Evolutionary conservation across 2,888 invertebrate species (phyloP), one percentile per base, ranked within the genome.

Genomic region (Copidosoma aretas): DNA sequence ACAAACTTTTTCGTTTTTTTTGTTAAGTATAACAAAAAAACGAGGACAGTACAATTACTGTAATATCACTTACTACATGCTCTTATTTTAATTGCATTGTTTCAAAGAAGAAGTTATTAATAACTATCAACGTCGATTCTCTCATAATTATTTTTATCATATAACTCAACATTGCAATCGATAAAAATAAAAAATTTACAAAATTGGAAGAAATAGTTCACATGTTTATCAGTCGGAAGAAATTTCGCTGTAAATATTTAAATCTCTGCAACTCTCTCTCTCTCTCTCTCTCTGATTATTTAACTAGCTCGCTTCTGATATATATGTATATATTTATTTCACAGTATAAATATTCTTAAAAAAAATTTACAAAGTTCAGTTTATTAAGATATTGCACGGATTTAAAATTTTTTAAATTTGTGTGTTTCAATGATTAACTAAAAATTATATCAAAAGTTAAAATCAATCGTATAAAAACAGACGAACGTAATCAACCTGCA

Each of bases 71-170:
- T 61, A 64, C 39, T 12, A 60, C 43, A 60, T 60, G 52, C 46
- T 61, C n/a, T 62, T 51, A 58, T 53, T 39, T 59, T 67, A 64
- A 63, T 70, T 67, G 60, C 61, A 67, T 71, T 71, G 56, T 39
- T 64, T 60, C 61, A 39, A 69, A 60, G 52, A 70, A 65, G 60
- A 54, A 58, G 41, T 24, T 62, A 46, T 63, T 56, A 22, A 39
- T 67, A 24, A 5, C 49, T 49, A 66, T 41, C 12, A 59, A 60
- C 19, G 49, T 62, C 21, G 39, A 64, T 49, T n/a, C 49, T 60
- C 56, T n/a, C 51, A 64, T 58, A 60, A 63, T 56, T 60, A 60
- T 32, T 53, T 41, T 64, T 24, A 41, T 41, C 57, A 22, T n/a
- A 67, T 60, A 41, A 43, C 24, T 56, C 22, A 41, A 51, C 64